Base-by-base conservation (phyloP, 2,113 vertebrate species). In the Prionailurus bengalensis region DNA sequence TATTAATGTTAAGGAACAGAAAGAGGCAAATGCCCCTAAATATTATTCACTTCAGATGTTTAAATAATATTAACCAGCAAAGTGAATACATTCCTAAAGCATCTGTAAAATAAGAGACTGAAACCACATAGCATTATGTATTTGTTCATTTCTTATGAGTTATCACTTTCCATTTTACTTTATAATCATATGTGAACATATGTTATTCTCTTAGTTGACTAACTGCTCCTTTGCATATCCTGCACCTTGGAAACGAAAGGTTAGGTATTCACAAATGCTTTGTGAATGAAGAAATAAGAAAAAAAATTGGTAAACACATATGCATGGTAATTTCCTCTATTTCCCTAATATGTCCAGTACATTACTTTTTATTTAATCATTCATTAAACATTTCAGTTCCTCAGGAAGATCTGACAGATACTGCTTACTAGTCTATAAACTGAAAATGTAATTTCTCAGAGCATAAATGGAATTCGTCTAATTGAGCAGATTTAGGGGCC, bases 391-490 rank as follows among this genome's bases (percentile, higher is more conserved):
- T 79, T 85, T 93, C 78, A 80, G 33, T 83, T 45, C 11, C 31
- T 84, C 65, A 39, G 31, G 76, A 63, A 87, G 36, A 25, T 85
- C 21, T 82, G n/a, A 82, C 4, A 87, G 27, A 51, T 73, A 85
- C 14, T 93, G 29, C 31, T 66, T 73, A 63, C 33, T 25, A 83
- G 7, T 74, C 66, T 89, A 53, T 33, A 23, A 66, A 73, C 3
- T 53, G 17, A 91, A 80, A 45, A 80, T 55, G 31, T 48, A 68
- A 95, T 93, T 97, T 96, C 55, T 89, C 92, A 86, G 31, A 82
- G 39, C 55, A 36, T 48, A 78, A 88, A 73, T 66, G 61, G 21
- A 71, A 93, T 93, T 89, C 48, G 21, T 76, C 55, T 81, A 76
- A 21, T 4, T 33, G 21, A 66, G 33, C 9, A 89, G 83, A 94